Evolutionary conservation across 53 echinoderm and acorn worm species (phyloP).

Genomic region (Echinometra lucunter): DNA sequence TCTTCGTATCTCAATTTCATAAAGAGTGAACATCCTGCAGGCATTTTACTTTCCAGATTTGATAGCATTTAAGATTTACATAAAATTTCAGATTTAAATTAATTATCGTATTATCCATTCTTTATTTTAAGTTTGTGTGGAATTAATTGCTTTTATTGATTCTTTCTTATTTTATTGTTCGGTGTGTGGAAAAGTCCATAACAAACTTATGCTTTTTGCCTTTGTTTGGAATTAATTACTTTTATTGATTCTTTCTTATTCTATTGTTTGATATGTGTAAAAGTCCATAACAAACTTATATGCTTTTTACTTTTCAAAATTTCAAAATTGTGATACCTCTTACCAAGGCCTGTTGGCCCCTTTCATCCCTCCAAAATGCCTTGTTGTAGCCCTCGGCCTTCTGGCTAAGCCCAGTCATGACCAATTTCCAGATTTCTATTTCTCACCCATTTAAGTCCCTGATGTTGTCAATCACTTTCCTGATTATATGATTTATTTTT

Average conservation of each 20-base stretch:
- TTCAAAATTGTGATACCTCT: neutral
- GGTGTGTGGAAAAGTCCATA: no score
- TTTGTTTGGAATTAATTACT: no score
- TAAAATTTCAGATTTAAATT: neutral
- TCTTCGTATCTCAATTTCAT: neutral
- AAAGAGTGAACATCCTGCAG: neutral
- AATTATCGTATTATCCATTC: neutral
- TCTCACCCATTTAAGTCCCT: neutral
- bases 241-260: no score
- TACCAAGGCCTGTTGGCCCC: neutral
- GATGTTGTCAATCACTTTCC: neutral
- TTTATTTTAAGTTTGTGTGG: no score
- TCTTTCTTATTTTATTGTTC: no score
- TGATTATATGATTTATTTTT: conserved; percentile 2
- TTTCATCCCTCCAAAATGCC: conserved; percentile 16
- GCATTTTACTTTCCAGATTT: neutral
- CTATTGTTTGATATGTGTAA: no score
- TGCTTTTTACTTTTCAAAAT: no score
- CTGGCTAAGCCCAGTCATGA: conserved; percentile 14
- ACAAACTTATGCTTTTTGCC: no score
- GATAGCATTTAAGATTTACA: neutral
- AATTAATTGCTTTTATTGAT: no score
- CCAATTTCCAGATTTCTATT: conserved; percentile 33
- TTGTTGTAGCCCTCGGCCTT: neutral
- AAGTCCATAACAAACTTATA: neutral